Evolutionary conservation across 2,888 invertebrate species (phyloP).

Genomic region (Ypsolopha sequella): DNA sequence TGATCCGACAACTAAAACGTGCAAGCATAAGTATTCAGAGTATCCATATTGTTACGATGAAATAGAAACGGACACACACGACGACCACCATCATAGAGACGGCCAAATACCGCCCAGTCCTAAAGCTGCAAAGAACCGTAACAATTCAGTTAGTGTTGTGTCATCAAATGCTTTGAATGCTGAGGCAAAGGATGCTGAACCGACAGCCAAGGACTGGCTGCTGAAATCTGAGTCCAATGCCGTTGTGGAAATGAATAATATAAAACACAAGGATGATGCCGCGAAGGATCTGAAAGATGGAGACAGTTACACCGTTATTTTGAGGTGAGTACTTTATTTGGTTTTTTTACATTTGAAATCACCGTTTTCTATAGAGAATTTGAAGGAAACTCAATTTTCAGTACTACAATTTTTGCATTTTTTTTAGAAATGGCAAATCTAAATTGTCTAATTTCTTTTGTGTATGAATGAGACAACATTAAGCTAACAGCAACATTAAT

Average conservation of each 20-base stretch:
- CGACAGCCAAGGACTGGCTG: slow-evolving; percentile 55
- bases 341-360: neutral
- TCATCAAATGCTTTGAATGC: slow-evolving; percentile 52
- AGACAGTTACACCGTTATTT: slow-evolving; percentile 83
- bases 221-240: slow-evolving; percentile 41
- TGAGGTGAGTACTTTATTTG: slow-evolving; percentile 56
- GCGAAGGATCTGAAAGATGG: slow-evolving; percentile 67
- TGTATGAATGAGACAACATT: too few species aligned
- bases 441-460: too few species aligned
- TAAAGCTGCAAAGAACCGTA: slow-evolving; percentile 48
- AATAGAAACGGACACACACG: slow-evolving; percentile 80
- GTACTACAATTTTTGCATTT: too few species aligned
- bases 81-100: slow-evolving; percentile 68
- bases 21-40: slow-evolving; percentile 91
- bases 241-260: slow-evolving; percentile 61
- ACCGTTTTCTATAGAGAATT: too few species aligned
- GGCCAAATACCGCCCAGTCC: slow-evolving; percentile 53
- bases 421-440: too few species aligned
- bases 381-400: too few species aligned
- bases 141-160: slow-evolving; percentile 61
- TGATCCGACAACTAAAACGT: slow-evolving; percentile 74
- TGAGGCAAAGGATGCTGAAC: slow-evolving; percentile 48
- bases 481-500: too few species aligned
- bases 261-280: slow-evolving; percentile 55
- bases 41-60: slow-evolving; percentile 91